Evolutionary conservation across 2,797 vertebrate species (phyloP).

Genomic region (Acanthurus leucopareius): DNA sequence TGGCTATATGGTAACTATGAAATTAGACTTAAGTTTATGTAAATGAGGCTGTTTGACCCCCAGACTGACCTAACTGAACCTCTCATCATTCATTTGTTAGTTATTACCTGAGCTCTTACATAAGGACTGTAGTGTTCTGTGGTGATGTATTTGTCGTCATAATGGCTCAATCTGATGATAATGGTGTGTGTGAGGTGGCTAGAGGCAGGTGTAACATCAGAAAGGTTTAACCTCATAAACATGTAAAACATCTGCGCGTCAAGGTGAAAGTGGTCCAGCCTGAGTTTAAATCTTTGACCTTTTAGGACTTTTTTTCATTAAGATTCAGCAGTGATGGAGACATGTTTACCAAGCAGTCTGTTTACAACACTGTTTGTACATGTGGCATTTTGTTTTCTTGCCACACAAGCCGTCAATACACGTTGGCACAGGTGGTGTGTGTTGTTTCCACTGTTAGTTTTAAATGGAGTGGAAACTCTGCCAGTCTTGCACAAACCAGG

Average conservation of each 20-base stretch:
- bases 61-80: neutral
- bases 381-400: conserved; percentile 33
- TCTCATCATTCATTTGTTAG: neutral
- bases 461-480: conserved; percentile 62
- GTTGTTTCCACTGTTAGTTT: conserved; percentile 51
- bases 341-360: neutral
- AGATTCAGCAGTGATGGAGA: neutral
- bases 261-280: neutral
- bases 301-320: neutral
- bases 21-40: neutral
- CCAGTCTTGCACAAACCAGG: conserved; percentile 35
- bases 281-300: neutral
- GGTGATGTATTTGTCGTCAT: neutral
- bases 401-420: conserved; percentile 22
- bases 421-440: conserved; percentile 37
- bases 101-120: neutral
- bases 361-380: neutral
- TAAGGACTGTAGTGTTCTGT: too few species aligned
- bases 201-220: neutral
- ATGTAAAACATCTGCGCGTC: neutral
- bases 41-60: too few species aligned
- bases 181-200: neutral
- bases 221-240: neutral
- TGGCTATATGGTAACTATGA: neutral
- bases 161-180: neutral